phyloP scores from a whole-genome alignment of 2,888 invertebrate genomes.

The Brachypterus glaber region DNA sequence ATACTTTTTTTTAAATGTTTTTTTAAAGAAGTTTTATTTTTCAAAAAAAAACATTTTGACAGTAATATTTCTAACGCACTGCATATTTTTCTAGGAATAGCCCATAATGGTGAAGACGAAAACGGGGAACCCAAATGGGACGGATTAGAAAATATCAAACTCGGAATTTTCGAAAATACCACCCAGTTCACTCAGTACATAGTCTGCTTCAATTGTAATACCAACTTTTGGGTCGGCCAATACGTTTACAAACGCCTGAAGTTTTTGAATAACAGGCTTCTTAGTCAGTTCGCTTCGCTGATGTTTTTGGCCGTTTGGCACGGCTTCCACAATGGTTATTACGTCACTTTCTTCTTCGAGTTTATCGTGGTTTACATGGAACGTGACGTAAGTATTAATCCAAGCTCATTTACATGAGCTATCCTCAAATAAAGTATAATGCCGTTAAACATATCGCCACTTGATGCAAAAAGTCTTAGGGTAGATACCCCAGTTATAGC shows the following conservation, averaged over 20 bases:
- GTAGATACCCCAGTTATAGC: too few species aligned
- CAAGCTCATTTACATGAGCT: not conserved
- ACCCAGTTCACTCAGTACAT: constrained; percentile 81
- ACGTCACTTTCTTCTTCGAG: constrained; percentile 84
- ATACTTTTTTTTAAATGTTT: not conserved
- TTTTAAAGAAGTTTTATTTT: too few species aligned
- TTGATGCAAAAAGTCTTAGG: too few species aligned
- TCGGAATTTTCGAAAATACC: constrained; percentile 72
- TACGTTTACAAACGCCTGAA: constrained; percentile 90
- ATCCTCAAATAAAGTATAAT: too few species aligned
- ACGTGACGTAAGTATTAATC: constrained; percentile 55
- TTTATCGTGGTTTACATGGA: constrained; percentile 80
- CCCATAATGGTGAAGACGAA: constrained; percentile 67
- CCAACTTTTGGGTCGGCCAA: constrained; percentile 89
- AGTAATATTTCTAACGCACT: too few species aligned
- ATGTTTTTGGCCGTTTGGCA: constrained; percentile 93
- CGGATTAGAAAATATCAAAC: constrained; percentile 81
- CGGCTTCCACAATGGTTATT: constrained; percentile 90
- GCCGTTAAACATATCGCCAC: constrained; percentile 3
- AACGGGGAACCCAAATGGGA: constrained; percentile 65
- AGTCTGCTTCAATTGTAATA: constrained; percentile 88
- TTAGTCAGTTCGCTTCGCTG: constrained; percentile 76
- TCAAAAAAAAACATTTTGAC: too few species aligned
- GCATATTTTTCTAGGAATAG: constrained; percentile 66
- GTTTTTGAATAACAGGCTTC: constrained; percentile 71